Conservation (phyloP, 2,113 vertebrate genomes). For the Ardeotis arabs region DNA sequence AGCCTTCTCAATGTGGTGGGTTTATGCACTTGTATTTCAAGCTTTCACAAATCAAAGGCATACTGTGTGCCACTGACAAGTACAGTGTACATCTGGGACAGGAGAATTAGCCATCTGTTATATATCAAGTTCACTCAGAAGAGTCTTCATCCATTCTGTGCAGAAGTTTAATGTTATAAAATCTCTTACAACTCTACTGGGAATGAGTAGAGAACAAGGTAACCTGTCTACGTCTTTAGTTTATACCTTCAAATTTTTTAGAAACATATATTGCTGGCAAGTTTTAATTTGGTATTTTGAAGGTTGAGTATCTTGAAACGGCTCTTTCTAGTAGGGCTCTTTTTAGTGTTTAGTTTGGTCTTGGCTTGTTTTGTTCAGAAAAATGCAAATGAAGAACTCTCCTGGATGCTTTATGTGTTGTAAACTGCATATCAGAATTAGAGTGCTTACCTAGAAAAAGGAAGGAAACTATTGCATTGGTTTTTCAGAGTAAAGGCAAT, state of each 20-base stretch:
- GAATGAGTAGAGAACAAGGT: neutral
- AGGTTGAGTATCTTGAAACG: neutral
- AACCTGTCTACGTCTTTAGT: neutral
- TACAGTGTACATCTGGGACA: neutral
- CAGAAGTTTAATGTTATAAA: neutral
- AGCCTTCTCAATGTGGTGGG: neutral
- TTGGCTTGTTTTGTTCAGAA: neutral
- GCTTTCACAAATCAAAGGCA: neutral
- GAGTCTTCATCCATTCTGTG: neutral
- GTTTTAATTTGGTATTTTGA: neutral
- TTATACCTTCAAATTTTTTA: neutral
- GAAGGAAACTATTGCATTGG: rapidly evolving
- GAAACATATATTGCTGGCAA: neutral
- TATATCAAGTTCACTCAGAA: neutral
- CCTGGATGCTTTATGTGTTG: neutral
- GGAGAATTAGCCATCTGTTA: neutral
- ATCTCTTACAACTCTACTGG: neutral
- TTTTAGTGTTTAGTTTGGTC: neutral
- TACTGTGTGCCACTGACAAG: neutral
- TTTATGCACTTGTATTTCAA: neutral
- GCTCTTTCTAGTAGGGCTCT: rapidly evolving
- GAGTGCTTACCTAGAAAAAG: neutral
- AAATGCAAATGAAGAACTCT: neutral
- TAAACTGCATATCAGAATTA: neutral
- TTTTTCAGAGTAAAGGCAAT: neutral